Conservation (phyloP, 2,888 invertebrate species). For the Hypomecis atomaria region DNA sequence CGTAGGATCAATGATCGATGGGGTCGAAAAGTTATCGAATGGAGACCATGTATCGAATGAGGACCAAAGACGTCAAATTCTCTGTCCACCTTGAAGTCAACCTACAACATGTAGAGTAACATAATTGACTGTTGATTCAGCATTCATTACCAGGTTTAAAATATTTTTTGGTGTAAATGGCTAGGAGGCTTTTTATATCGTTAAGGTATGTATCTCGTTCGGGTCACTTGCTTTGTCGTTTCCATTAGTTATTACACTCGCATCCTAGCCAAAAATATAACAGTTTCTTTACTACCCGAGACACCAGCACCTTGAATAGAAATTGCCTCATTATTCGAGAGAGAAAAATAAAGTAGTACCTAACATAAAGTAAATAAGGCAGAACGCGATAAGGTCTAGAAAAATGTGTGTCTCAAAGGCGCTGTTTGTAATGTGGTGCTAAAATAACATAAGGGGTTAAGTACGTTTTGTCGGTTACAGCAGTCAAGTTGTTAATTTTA, state of each 20-base stretch:
- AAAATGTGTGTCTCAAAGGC: conserved; percentile 64
- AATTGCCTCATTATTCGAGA: conserved; percentile 40
- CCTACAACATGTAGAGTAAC: no score
- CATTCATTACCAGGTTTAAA: no score
- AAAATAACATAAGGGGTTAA: conserved; percentile 47
- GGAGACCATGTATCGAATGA: no score
- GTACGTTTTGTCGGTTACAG: no score
- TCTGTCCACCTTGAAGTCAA: no score
- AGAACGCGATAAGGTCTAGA: conserved; percentile 48
- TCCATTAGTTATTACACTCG: conserved; percentile 11
- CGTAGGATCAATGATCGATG: no score
- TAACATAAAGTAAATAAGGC: conserved; percentile 56
- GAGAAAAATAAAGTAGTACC: conserved; percentile 37
- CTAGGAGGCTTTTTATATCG: no score
- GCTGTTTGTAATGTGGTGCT: conserved; percentile 56
- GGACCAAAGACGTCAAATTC: no score
- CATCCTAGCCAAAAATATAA: conserved; percentile 26
- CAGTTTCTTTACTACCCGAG: conserved; percentile 23
- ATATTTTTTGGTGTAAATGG: no score
- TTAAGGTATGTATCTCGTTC: not conserved
- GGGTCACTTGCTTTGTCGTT: not conserved
- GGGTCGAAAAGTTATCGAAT: no score
- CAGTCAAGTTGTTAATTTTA: no score
- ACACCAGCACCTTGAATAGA: conserved; percentile 38
- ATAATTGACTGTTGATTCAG: no score